phyloP scores from a whole-genome alignment of 2,888 invertebrate genomes.

The Shargacucullia verbasci region DNA sequence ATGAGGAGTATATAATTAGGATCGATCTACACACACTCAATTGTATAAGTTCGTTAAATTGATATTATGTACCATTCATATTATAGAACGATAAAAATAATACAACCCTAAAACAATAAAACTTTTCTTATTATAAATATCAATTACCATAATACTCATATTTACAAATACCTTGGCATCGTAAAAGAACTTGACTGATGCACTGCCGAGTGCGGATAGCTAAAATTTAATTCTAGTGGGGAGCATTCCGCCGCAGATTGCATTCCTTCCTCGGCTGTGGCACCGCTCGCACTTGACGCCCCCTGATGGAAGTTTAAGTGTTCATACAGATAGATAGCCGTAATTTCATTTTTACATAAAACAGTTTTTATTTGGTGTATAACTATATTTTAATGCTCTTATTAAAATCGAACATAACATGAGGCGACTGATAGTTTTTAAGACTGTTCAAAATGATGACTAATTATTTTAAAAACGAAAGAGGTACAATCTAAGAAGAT shows the following conservation, averaged over 20 bases:
- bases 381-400: too few species aligned
- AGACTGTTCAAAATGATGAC: too few species aligned
- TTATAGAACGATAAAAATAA: not conserved
- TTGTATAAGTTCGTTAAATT: too few species aligned
- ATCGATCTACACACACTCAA: too few species aligned
- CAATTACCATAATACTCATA: constrained; percentile 51
- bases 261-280: constrained; percentile 77
- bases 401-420: too few species aligned
- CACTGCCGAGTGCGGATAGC: constrained; percentile 61
- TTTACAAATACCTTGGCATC: constrained; percentile 30
- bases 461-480: too few species aligned
- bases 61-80: too few species aligned
- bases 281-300: constrained; percentile 61
- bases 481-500: too few species aligned
- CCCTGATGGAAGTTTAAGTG: constrained; percentile 68
- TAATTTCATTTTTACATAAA: constrained; percentile 31
- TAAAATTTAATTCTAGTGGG: constrained; percentile 81
- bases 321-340: constrained; percentile 36
- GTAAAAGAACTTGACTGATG: constrained; percentile 51
- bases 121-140: constrained; percentile 8
- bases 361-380: not conserved
- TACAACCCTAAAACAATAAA: not conserved
- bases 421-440: too few species aligned
- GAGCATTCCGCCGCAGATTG: constrained; percentile 84
- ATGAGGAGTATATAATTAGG: too few species aligned